Conservation (phyloP, 2,797 vertebrate genomes). For the Falco novaeseelandiae region DNA sequence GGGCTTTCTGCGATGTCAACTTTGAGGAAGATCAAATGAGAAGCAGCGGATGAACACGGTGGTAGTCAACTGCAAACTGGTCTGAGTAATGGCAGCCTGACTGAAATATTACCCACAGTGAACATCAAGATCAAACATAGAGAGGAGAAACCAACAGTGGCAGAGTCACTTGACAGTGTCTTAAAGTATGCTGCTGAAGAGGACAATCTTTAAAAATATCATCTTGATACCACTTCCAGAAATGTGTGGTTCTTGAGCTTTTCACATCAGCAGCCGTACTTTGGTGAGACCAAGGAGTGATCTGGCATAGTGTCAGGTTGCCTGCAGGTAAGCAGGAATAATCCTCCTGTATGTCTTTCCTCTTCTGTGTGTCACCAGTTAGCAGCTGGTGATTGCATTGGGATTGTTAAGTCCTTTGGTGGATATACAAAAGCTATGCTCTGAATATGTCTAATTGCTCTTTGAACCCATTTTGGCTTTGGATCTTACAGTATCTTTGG, state of each 20-base stretch:
- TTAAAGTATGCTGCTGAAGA: neutral
- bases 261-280: neutral
- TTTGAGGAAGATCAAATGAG: neutral
- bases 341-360: neutral
- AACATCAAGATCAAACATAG: neutral
- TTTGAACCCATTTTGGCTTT: neutral
- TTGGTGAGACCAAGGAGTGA: neutral
- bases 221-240: neutral
- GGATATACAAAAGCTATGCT: neutral
- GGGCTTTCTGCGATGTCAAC: neutral
- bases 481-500: neutral
- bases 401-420: neutral
- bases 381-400: slow-evolving; percentile 1
- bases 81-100: neutral
- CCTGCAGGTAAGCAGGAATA: slow-evolving; percentile 20
- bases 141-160: neutral
- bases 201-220: neutral
- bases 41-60: neutral
- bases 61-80: neutral
- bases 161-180: neutral
- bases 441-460: neutral
- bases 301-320: neutral
- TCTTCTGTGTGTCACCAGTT: neutral
- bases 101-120: neutral
- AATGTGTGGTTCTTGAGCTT: neutral